A percentile compares a stretch with the other conserved stretches of the same genome.
These are phyloP conservation scores for Dicranocentrus wangi DNA, from an alignment of 2,888 invertebrate genomes.

Conservation along the genomic window DNA sequence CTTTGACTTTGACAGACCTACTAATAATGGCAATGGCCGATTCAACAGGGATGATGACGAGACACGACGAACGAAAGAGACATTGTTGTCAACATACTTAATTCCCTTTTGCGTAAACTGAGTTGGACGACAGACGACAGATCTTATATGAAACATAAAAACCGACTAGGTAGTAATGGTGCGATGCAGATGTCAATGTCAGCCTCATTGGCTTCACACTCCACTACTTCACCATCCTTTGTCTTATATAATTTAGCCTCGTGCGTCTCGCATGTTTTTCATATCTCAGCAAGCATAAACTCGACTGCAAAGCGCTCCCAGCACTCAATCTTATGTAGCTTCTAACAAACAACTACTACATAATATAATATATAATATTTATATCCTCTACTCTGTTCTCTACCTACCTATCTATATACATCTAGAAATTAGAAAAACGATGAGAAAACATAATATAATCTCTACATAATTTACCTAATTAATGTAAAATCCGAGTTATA, in stretches of 20 bases:
- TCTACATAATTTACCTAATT: conserved; percentile 27
- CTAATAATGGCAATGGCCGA: too few relatives aligned
- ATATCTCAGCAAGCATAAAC: background rate
- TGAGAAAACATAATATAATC: background rate
- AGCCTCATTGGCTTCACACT: background rate
- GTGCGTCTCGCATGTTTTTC: background rate
- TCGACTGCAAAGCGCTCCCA: too few relatives aligned
- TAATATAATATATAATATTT: too few relatives aligned
- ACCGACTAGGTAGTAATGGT: background rate
- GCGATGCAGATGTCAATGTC: background rate
- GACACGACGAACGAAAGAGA: too few relatives aligned
- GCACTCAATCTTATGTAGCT: too few relatives aligned
- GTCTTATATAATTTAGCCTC: too few relatives aligned
- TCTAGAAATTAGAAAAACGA: conserved; percentile 10
- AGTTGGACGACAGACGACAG: background rate
- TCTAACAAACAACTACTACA: too few relatives aligned
- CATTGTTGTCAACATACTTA: too few relatives aligned
- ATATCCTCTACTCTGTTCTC: too few relatives aligned
- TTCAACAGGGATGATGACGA: too few relatives aligned
- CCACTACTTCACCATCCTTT: background rate
- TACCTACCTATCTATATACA: background rate
- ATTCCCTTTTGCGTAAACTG: too few relatives aligned
- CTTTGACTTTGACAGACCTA: too few relatives aligned
- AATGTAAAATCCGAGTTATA: conserved; percentile 52
- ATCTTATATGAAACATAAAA: conserved; percentile 3